Percentiles rank a stretch among this genome's conserved stretches.
Evolutionary conservation across 2,113 vertebrate species (phyloP).

Genomic region (Caretta caretta): DNA sequence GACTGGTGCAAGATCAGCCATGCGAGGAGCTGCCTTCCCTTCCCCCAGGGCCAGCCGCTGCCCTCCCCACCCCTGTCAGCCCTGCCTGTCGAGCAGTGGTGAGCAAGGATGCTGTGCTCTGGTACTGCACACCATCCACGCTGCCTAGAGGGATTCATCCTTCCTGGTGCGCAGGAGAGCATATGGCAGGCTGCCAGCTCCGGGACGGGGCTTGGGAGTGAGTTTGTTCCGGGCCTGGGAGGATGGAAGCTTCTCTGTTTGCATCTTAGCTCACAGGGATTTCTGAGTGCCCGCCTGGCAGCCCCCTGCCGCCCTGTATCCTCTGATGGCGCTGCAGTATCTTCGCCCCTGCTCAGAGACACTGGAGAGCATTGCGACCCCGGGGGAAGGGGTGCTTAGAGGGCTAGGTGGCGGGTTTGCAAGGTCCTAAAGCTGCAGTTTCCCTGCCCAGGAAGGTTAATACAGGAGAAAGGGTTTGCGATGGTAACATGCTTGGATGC

Average conservation of each 20-base stretch:
- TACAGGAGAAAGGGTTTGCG: background rate
- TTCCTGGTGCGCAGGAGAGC: background rate
- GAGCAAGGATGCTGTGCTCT: too few relatives aligned
- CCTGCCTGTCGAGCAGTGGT: too few relatives aligned
- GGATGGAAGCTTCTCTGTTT: background rate
- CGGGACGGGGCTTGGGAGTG: background rate
- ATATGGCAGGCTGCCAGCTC: background rate
- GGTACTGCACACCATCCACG: too few relatives aligned
- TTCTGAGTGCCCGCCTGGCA: background rate
- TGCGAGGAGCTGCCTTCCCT: too few relatives aligned
- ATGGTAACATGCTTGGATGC: background rate
- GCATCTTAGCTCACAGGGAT: background rate
- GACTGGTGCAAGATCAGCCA: too few relatives aligned
- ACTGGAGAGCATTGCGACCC: background rate
- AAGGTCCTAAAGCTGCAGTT: background rate
- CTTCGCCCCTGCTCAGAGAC: background rate
- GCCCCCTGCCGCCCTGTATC: background rate
- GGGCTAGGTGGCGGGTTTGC: too few relatives aligned
- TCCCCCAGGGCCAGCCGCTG: too few relatives aligned
- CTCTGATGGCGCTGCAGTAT: background rate
- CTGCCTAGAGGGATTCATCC: background rate
- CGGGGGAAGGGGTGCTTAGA: background rate
- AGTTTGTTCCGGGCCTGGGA: background rate
- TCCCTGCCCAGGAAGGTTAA: background rate
- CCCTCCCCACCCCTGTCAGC: too few relatives aligned